These are phyloP conservation scores for Ciona savignyi DNA, from an alignment of 23 tunicate genomes.

Conservation along the genomic window DNA sequence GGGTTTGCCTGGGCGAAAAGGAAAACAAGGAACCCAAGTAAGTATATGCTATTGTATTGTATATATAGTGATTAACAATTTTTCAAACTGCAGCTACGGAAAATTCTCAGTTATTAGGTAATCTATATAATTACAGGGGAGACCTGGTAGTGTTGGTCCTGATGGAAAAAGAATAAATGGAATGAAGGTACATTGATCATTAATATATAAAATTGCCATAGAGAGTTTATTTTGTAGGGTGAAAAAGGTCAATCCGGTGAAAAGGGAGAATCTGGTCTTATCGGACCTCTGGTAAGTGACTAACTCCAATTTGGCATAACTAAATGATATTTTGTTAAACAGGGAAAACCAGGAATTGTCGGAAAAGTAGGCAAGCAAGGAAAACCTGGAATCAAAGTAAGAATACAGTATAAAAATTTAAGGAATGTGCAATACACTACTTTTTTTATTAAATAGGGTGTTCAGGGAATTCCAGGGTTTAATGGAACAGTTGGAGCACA, in stretches of 20 bases:
- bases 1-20: too few relatives aligned
- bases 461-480: neutral
- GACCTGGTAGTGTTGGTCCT: neutral
- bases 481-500: neutral
- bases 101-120: too few relatives aligned
- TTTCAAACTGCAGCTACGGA: too few relatives aligned
- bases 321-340: neutral
- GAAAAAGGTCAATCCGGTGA: slow-evolving; percentile 4
- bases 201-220: neutral
- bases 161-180: neutral
- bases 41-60: too few relatives aligned
- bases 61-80: too few relatives aligned
- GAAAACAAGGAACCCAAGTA: too few relatives aligned
- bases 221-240: slow-evolving; percentile 10
- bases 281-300: slow-evolving; percentile 6
- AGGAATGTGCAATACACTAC: neutral
- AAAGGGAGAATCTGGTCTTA: slow-evolving; percentile 5
- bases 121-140: too few relatives aligned
- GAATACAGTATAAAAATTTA: neutral
- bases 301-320: neutral
- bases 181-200: neutral
- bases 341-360: slow-evolving; percentile 5
- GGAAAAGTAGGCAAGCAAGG: slow-evolving; percentile 10
- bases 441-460: neutral
- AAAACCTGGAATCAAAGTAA: slow-evolving; percentile 12